These are phyloP conservation scores for Myripristis murdjan DNA, from an alignment of 2,797 vertebrate genomes.

Conservation along the genomic window DNA sequence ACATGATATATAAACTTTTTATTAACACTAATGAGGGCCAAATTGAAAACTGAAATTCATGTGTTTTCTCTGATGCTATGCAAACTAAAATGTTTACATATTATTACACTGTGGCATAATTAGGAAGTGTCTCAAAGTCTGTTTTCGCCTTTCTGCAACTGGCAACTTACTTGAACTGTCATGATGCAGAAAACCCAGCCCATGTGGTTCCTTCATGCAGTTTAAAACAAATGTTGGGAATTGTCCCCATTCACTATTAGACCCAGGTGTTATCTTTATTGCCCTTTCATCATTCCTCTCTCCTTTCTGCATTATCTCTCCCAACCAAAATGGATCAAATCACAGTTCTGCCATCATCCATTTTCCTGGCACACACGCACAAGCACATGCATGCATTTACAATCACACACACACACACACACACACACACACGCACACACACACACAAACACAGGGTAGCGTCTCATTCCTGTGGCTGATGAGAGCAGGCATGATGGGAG, in stretches of 20 bases:
- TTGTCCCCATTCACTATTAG: constrained; percentile 22
- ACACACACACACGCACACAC: constrained; percentile 35
- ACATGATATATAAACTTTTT: too few species aligned
- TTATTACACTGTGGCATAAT: too few species aligned
- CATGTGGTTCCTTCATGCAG: constrained; percentile 21
- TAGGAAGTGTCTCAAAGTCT: not conserved
- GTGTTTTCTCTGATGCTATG: too few species aligned
- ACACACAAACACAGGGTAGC: constrained; percentile 63
- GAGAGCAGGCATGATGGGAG: constrained; percentile 76
- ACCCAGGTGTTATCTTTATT: constrained; percentile 43
- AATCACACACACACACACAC: constrained; percentile 15
- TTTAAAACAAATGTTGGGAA: constrained; percentile 27
- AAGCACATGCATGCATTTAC: constrained; percentile 10
- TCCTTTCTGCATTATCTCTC: constrained; percentile 29
- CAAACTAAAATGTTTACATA: too few species aligned
- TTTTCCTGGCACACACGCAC: constrained; percentile 53
- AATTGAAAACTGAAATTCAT: too few species aligned
- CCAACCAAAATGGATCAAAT: constrained; percentile 56
- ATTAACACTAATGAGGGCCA: too few species aligned
- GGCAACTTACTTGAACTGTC: not conserved
- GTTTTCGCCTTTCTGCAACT: not conserved
- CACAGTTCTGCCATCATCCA: constrained; percentile 56
- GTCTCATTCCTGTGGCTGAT: constrained; percentile 77
- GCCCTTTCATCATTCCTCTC: constrained; percentile 12
- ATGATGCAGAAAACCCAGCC: constrained; percentile 17